A percentile compares a stretch with the other conserved stretches of the same genome.
Evolutionary conservation across 2,113 vertebrate genomes (phyloP).

Genomic region (Hirundichthys speculiger): DNA sequence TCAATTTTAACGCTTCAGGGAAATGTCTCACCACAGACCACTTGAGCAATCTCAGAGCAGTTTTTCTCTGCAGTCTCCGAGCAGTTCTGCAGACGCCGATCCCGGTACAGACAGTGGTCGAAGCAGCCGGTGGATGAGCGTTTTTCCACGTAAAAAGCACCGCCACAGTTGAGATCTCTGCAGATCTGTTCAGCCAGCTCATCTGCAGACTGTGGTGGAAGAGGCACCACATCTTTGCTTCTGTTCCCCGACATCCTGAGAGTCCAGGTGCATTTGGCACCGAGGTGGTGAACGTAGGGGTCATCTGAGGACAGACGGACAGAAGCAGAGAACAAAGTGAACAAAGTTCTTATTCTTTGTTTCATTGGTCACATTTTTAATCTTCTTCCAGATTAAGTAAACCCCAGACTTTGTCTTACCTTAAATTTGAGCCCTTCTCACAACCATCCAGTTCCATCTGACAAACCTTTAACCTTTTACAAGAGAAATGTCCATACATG

Average conservation of each 20-base stretch:
- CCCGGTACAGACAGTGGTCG: constrained; percentile 48
- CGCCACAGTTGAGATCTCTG: constrained; percentile 53
- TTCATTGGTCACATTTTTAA: too few species aligned
- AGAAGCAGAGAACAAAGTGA: background rate
- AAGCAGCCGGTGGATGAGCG: constrained; percentile 44
- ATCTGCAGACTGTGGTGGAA: constrained; percentile 9
- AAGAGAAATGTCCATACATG: too few species aligned
- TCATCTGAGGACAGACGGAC: constrained; percentile 25
- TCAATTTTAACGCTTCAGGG: background rate
- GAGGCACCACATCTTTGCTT: background rate
- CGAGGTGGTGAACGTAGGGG: constrained; percentile 17
- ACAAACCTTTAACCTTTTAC: too few species aligned
- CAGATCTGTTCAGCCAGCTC: constrained; percentile 45
- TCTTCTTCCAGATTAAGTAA: too few species aligned
- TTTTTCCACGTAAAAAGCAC: background rate
- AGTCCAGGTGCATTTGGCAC: constrained; percentile 53
- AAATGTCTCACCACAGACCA: constrained; percentile 59
- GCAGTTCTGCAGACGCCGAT: constrained; percentile 63
- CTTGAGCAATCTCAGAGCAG: constrained; percentile 44
- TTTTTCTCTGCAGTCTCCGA: background rate
- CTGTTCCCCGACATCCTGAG: constrained; percentile 32
- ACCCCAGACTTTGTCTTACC: too few species aligned
- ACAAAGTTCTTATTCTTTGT: background rate
- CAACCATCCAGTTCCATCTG: too few species aligned
- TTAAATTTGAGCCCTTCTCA: too few species aligned